Conservation (phyloP, 2,113 vertebrate species). For the Notechis scutatus region DNA sequence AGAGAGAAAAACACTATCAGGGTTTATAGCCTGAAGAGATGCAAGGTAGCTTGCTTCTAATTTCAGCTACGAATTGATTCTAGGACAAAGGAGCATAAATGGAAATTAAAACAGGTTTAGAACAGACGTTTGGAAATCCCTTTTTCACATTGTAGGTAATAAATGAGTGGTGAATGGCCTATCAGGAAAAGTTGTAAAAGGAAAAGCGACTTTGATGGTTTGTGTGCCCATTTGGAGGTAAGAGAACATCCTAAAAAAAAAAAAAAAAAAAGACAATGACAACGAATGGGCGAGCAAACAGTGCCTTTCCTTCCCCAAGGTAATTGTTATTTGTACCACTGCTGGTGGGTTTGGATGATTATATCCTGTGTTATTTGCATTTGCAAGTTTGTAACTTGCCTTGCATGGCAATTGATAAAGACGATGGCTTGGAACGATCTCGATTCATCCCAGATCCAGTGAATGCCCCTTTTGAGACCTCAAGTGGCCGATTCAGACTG, state of each 20-base stretch:
- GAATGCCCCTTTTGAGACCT: neutral
- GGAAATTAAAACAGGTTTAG: constrained; percentile 67
- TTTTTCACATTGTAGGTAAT: constrained; percentile 60
- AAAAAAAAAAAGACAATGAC: neutral
- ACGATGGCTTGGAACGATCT: neutral
- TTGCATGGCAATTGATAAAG: neutral
- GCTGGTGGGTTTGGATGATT: neutral
- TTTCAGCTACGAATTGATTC: constrained; percentile 63
- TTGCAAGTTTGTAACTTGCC: neutral
- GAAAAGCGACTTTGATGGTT: constrained; percentile 52
- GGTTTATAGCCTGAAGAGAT: constrained; percentile 60
- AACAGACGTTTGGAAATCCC: constrained; percentile 53
- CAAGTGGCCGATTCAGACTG: neutral
- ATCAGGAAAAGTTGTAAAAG: constrained; percentile 56
- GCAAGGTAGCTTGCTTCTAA: constrained; percentile 65
- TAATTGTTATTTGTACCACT: neutral
- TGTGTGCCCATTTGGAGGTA: constrained; percentile 45
- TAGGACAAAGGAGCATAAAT: constrained; percentile 65
- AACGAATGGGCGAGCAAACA: neutral
- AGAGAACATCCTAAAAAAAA: constrained; percentile 18
- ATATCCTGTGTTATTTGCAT: neutral
- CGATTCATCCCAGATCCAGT: neutral
- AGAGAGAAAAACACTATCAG: constrained; percentile 58
- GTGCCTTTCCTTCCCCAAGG: neutral
- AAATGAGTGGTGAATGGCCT: constrained; percentile 57